Percentiles rank a stretch among this genome's conserved stretches.
Evolutionary conservation across 2,888 invertebrate genomes (phyloP).

Genomic region (Tipula vernalis): DNA sequence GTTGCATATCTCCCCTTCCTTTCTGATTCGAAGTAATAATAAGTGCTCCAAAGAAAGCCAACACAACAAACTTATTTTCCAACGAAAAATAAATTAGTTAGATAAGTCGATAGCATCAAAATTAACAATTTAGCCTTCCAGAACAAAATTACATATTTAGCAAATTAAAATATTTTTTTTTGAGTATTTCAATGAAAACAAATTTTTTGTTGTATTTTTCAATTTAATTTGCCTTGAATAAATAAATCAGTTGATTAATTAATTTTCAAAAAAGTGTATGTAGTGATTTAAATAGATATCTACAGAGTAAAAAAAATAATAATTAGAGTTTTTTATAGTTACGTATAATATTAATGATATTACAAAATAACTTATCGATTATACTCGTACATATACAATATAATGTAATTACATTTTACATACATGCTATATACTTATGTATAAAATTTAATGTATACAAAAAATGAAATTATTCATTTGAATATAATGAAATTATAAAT

Average conservation of each 20-base stretch:
- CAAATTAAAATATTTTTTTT: background rate
- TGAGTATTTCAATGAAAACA: background rate
- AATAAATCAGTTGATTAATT: background rate
- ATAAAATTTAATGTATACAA: background rate
- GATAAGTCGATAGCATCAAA: background rate
- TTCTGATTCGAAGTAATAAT: no score
- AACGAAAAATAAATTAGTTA: background rate
- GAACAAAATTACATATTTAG: background rate
- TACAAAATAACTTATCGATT: background rate
- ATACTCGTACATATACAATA: background rate
- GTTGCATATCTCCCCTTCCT: no score
- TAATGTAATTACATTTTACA: no score
- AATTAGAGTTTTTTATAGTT: background rate
- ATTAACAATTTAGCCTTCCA: background rate
- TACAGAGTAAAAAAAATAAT: background rate
- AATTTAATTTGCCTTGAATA: background rate
- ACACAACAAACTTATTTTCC: background rate
- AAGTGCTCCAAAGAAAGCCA: no score
- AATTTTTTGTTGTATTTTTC: background rate
- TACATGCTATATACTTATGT: background rate
- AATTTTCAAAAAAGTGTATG: background rate
- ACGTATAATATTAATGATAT: background rate
- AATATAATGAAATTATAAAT: background rate
- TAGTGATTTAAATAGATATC: background rate
- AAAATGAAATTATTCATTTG: background rate